Evolutionary conservation across 2,113 vertebrate species (phyloP), one percentile per base, ranked within the genome.

Genomic region (Tapirus terrestris): DNA sequence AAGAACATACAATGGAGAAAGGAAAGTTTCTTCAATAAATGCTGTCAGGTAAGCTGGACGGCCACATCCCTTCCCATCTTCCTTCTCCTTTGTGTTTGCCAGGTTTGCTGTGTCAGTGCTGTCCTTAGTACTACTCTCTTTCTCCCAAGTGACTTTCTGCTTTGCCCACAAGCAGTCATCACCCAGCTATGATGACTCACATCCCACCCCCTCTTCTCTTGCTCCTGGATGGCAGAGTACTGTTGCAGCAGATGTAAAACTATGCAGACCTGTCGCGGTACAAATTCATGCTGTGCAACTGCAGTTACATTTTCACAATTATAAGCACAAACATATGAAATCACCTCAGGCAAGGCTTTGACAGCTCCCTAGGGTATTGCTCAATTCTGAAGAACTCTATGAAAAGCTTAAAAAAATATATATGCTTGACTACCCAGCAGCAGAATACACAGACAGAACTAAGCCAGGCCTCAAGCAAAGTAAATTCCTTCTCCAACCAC

Each of bases 261-360:
- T 53, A 77, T 79, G 89, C 31, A 83, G 89, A 89, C 85, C 53
- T 77, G 60, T 65, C 87, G 72, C 7, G 1, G 43, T 60, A 77
- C 77, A 93, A 93, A 92, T 91, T 56, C 77, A 51, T 33, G 81
- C 95, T 89, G 79, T 89, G 89, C 33, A 27, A 76, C 93, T 79
- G 48, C 73, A 96, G 89, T 77, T 96, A 85, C 89, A 91, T 93
- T 93, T 96, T 97, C 95, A 96, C 94, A 98, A 97, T 98, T 98
- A 96, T 96, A 89, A 96, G 97, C 82, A 86, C 73, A 97, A 98
- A 97, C 97, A 96, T 96, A 96, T 76, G 95, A 97, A 96, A 96
- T 70, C 85, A 91, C 95, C 96, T 96, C 95, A 83, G 91, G 96
- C 93, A 93, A 94, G 48, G 61, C 96, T 96, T 96, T 98, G 93